Base-by-base conservation (phyloP, 2,888 invertebrate species). In the Drosophila multiciliata region DNA sequence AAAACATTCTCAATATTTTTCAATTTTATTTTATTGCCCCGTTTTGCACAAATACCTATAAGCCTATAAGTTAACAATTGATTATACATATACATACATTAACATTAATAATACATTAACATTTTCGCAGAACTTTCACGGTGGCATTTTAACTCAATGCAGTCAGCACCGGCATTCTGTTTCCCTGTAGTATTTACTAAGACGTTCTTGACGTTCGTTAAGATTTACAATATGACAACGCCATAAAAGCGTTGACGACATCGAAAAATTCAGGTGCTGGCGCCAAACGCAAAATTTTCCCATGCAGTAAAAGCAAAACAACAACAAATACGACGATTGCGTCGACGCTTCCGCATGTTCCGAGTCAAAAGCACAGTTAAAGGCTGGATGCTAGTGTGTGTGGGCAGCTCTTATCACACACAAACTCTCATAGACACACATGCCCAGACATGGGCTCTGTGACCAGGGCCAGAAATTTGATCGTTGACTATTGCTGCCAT, bases 271-370 rank as follows among this genome's bases (percentile, higher is more conserved):
- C 58, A 59, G 79, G 62, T 70, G 66, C 52, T 78, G 77, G 78
- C 80, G 77, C 80, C 66, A 80, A 38, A 59, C 53, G 65, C 71
- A 59, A 67, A 66, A 80, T 59, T 71, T 80, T 80, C 77, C 62
- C 81, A 76, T 76, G 66, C 64, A 63, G 40, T 48, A 26, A 65
- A 29, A 55, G 52, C 50, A 52, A 52, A 36, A 42, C 52, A n/a
- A 33, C 40, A 23, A 36, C 58, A 23, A 49, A 29, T 15, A 15
- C 20, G 52, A 29, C 26, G 49, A 12, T 55, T 40, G n/a, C 53
- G 50, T n/a, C 57, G 54, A 54, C 65, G 63, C 71, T 84, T 87
- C 88, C 90, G 90, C 85, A 84, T 85, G 71, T 71, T 76, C 20
- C 36, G 50, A 75, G 50, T 52, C 52, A 66, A 75, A 84, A 81